Evolutionary conservation across 35 echinoderm and acorn worm species (phyloP), one percentile per base, ranked within the genome.

Genomic region (Chiridota heheva): DNA sequence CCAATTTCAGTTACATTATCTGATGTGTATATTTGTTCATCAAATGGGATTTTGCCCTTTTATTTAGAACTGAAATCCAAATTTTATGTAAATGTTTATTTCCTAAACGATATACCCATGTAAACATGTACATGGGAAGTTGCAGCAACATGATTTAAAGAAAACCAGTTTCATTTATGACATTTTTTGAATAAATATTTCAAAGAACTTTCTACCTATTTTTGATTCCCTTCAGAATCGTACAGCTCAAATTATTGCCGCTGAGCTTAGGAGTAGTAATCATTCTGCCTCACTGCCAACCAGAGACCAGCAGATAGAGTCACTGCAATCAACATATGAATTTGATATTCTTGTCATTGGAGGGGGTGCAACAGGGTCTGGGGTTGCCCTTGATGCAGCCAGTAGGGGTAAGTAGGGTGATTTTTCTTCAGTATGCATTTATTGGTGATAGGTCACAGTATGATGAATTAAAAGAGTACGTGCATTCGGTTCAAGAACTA

Each of bases 281-380:
- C 45, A 72, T 34, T 79, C 58, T 16, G 58, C 60, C 5, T 81
- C 87, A 16, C 81, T 98, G 29, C 88, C 88, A 1, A 85, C 89
- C 5, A 78, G 95, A 62, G 85, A 83, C 13, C 84, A 98, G 49
- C 95, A 98, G 69, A 79, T 98, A 4, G 84, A 98, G 42, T 58
- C 89, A 38, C 77, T 98, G 13, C 73, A 91, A 38, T 66, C 48
- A 28, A 98, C 95, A 0, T 89, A 88, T 55, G 95, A 98, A 45
- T 98, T 66, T 86, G 95, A 98, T 82, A 82, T 98, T 0, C 48
- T 98, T 7, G 81, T 98, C 0, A 92, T 98, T 63, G 95, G 95
- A 16, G 95, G 95, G 15, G 95, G 95, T 35, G 95, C 95, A 7
- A 98, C 95, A 10, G 95, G 95, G 7, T 88, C 80, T 91, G 95